These are phyloP conservation scores for Oplegnathus fasciatus DNA, from an alignment of 2,113 vertebrate species.

Conservation along the genomic window DNA sequence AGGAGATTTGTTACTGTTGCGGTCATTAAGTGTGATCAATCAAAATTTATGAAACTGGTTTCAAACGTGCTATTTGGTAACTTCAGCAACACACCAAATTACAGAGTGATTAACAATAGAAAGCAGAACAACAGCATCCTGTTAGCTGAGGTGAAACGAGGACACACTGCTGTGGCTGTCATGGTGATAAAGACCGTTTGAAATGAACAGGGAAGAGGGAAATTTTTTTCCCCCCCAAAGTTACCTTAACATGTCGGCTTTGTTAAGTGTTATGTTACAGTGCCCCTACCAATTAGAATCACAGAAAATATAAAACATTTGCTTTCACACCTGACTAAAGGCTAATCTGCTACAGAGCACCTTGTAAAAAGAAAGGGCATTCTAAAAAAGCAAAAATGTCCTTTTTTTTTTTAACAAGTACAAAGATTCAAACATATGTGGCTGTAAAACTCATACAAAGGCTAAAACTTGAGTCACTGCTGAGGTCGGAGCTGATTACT, in stretches of 20 bases:
- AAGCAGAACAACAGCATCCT: neutral
- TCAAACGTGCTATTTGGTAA: neutral
- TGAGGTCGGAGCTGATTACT: slow-evolving; percentile 3
- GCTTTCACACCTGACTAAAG: neutral
- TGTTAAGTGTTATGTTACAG: slow-evolving; percentile 5
- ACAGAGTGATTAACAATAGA: neutral
- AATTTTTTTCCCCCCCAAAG: neutral
- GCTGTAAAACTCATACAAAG: neutral
- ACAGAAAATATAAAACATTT: slow-evolving; percentile 5
- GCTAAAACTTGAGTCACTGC: neutral
- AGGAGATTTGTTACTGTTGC: neutral
- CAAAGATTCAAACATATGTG: neutral
- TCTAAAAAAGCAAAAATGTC: neutral
- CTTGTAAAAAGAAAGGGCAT: neutral
- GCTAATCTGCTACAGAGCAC: neutral
- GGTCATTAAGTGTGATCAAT: neutral
- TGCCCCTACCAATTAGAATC: neutral
- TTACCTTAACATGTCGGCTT: neutral
- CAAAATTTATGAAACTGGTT: neutral
- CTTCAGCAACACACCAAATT: neutral
- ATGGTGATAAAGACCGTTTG: neutral
- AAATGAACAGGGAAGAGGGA: neutral
- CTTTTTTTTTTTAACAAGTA: neutral
- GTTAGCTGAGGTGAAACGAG: neutral
- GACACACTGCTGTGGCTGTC: neutral